These are phyloP conservation scores for Ammospiza nelsoni DNA, from an alignment of 2,113 vertebrate species.

Conservation along the genomic window DNA sequence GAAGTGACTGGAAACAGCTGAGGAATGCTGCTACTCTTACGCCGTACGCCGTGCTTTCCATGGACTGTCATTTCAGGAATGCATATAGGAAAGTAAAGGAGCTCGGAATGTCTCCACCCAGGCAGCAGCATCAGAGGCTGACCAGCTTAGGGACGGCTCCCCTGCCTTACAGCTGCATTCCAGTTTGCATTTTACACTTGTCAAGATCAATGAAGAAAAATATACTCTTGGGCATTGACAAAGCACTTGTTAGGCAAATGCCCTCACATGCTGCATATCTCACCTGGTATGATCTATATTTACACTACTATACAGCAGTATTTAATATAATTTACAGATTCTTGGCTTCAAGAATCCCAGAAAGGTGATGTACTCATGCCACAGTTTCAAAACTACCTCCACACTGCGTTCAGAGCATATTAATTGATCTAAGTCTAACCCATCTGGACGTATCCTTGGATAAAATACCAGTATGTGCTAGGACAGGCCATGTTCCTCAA, in stretches of 20 bases:
- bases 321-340: background rate
- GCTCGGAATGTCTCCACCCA: slow-evolving; percentile 83
- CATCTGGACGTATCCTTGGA: background rate
- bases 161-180: slow-evolving; percentile 4
- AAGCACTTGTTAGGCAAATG: background rate
- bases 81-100: slow-evolving; percentile 76
- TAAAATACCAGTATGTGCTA: background rate
- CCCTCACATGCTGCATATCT: background rate
- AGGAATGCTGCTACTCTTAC: slow-evolving; percentile 84
- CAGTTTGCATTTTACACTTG: slow-evolving; percentile 36
- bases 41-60: slow-evolving; percentile 85
- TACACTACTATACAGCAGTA: background rate
- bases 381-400: background rate
- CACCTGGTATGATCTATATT: background rate
- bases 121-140: slow-evolving; percentile 62
- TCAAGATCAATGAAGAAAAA: slow-evolving; percentile 25
- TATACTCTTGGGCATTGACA: background rate
- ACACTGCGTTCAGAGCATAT: background rate
- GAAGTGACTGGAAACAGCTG: slow-evolving; percentile 83
- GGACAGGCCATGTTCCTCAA: background rate
- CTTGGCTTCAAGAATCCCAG: background rate
- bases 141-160: slow-evolving; percentile 9
- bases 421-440: background rate
- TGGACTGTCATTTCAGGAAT: slow-evolving; percentile 86
- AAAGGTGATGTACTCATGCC: background rate